These are phyloP conservation scores for Zaprionus taronus DNA, from an alignment of 1,140 invertebrate species.

Conservation along the genomic window DNA sequence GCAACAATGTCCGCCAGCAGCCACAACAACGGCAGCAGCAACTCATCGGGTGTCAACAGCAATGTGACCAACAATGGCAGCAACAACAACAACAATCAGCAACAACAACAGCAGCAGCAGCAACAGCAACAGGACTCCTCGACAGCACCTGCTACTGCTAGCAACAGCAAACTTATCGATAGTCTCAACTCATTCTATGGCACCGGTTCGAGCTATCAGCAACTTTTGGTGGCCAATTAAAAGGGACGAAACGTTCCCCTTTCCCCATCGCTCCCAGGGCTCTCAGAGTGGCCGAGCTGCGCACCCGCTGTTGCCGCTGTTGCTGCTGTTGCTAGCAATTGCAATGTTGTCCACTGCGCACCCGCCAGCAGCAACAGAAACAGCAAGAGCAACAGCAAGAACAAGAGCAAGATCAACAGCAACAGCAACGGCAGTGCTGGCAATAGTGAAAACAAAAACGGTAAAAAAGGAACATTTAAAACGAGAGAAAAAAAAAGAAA, in stretches of 20 bases:
- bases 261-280: not conserved
- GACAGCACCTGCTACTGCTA: constrained; percentile 34
- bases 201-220: constrained; percentile 75
- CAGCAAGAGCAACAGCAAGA: not conserved
- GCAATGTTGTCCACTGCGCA: not conserved
- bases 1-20: constrained; percentile 4
- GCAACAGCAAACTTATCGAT: constrained; percentile 77
- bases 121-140: constrained; percentile 32
- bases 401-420: too few relatives aligned
- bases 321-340: too few relatives aligned
- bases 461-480: constrained; percentile 7
- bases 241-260: constrained; percentile 11
- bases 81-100: constrained; percentile 35
- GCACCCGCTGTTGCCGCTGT: too few relatives aligned
- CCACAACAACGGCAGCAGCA: constrained; percentile 53
- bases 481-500: constrained; percentile 4
- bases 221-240: constrained; percentile 83
- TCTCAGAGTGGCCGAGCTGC: not conserved
- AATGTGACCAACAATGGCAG: constrained; percentile 5
- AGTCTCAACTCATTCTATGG: constrained; percentile 83
- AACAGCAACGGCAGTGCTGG: not conserved
- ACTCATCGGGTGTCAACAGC: constrained; percentile 12
- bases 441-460: not conserved
- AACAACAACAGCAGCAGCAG: constrained; percentile 29
- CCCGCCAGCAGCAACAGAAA: not conserved